phyloP scores from a whole-genome alignment of 2,113 vertebrate species.

The Gavia stellata region DNA sequence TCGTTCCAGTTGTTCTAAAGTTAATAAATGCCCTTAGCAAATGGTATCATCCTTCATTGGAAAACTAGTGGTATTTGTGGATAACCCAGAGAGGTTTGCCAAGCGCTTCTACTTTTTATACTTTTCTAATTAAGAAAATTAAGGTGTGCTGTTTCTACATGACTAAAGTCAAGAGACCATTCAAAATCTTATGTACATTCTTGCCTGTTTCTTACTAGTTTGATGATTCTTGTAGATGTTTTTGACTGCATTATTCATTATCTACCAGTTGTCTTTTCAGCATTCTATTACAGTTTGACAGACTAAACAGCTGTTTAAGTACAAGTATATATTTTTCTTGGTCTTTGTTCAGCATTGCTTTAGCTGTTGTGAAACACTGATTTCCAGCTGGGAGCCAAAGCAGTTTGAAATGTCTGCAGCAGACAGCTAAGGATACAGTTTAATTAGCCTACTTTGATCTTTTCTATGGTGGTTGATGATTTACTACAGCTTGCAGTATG shows the following conservation, averaged over 20 bases:
- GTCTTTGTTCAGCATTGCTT: conserved; percentile 45
- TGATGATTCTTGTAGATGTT: neutral
- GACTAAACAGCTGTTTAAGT: conserved; percentile 47
- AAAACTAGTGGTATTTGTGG: neutral
- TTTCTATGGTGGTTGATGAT: conserved; percentile 45
- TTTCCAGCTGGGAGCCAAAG: conserved; percentile 61
- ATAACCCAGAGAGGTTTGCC: neutral
- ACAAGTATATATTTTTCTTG: conserved; percentile 50
- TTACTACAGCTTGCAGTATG: conserved; percentile 55
- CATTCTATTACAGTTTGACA: conserved; percentile 10
- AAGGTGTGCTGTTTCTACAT: neutral
- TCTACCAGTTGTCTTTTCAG: neutral
- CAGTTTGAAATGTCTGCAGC: conserved; percentile 50
- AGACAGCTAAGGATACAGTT: conserved; percentile 58
- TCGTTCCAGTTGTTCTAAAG: neutral
- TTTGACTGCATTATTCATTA: neutral
- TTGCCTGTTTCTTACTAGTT: neutral
- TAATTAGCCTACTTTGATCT: conserved; percentile 65
- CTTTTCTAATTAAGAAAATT: conserved; percentile 16
- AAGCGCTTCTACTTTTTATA: neutral
- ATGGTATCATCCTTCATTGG: neutral
- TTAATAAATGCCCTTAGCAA: neutral
- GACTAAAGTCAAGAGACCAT: neutral
- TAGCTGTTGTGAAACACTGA: conserved; percentile 36
- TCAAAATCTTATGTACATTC: neutral